phyloP scores from a whole-genome alignment of 2,888 invertebrate species.

The Acanthosepion esculentum region DNA sequence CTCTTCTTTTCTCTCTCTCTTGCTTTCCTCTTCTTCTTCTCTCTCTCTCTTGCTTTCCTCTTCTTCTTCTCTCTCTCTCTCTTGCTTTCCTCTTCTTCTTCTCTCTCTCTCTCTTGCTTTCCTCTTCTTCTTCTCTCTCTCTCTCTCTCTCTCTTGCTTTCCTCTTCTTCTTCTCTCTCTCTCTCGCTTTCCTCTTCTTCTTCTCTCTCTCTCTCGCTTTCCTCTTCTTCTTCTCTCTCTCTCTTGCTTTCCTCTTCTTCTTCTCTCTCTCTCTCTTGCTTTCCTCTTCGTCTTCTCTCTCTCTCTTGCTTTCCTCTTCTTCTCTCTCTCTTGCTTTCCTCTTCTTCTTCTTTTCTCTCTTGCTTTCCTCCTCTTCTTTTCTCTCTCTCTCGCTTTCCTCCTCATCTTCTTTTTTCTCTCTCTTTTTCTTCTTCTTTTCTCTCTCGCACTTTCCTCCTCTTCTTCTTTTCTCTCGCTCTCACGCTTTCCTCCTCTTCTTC shows the following conservation, averaged over 20 bases:
- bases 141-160: fast-evolving
- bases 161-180: fast-evolving
- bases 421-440: background rate
- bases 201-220: no score
- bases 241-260: fast-evolving
- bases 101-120: fast-evolving
- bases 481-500: no score
- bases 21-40: no score
- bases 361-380: background rate
- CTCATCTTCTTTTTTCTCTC: no score
- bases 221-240: background rate
- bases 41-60: no score
- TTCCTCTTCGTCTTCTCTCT: no score
- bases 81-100: no score
- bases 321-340: no score
- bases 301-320: fast-evolving
- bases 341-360: no score
- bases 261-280: no score
- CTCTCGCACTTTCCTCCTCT: background rate
- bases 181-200: background rate
- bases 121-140: background rate
- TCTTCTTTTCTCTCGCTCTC: background rate
- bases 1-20: no score
- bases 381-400: background rate
- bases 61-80: no score